phyloP scores from a whole-genome alignment of 1,140 invertebrate genomes.

The Zelostemma sp. region DNA sequence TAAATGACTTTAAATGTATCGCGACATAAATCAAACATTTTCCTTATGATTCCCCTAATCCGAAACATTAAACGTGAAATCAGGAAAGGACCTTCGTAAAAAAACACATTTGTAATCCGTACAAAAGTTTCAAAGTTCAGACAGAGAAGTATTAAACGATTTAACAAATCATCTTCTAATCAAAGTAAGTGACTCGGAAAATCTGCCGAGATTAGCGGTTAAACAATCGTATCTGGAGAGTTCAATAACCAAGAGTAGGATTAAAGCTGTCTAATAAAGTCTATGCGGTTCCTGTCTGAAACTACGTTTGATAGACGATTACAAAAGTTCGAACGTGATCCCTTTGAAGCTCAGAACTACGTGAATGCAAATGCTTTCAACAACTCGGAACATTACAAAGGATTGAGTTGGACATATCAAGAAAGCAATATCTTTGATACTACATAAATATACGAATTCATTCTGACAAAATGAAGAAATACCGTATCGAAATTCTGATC shows the following conservation, averaged over 20 bases:
- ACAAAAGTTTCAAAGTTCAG: constrained; percentile 28
- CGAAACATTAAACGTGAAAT: constrained; percentile 28
- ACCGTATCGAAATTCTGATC: not conserved
- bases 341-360: constrained; percentile 53
- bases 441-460: too few species aligned
- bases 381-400: constrained; percentile 49
- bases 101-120: constrained; percentile 49
- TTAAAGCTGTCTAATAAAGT: constrained; percentile 29
- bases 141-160: too few species aligned
- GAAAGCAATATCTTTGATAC: too few species aligned
- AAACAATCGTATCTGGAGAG: constrained; percentile 11
- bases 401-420: constrained; percentile 45
- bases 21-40: constrained; percentile 38
- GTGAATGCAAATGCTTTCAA: constrained; percentile 59
- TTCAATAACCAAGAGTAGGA: constrained; percentile 29
- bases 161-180: too few species aligned
- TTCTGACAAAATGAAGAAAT: not conserved
- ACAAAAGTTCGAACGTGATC: constrained; percentile 57
- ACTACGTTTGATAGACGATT: constrained; percentile 36
- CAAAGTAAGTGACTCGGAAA: too few species aligned
- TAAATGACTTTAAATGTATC: constrained; percentile 28
- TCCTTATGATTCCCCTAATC: constrained; percentile 10
- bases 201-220: too few species aligned
- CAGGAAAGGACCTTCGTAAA: constrained; percentile 32
- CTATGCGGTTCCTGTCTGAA: constrained; percentile 15